Conservation (phyloP, 2,113 vertebrate genomes). For the Rhabdomys dilectus region DNA sequence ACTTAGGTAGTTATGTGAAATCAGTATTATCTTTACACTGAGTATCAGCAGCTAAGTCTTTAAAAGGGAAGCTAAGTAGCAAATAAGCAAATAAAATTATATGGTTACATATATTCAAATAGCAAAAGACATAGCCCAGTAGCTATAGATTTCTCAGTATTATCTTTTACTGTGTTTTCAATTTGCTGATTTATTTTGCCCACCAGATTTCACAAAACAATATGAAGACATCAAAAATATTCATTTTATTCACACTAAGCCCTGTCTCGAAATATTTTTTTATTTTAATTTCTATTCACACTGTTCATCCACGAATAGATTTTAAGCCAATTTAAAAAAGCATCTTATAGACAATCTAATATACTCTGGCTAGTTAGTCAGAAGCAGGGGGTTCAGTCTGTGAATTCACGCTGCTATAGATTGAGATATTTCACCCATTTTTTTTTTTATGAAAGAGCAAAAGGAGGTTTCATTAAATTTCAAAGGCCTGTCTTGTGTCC, state of each 20-base stretch:
- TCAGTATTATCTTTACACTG: constrained; percentile 18
- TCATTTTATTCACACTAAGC: not conserved
- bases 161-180: not conserved
- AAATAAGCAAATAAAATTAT: not conserved
- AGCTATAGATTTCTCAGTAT: not conserved
- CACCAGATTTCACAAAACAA: not conserved
- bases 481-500: constrained; percentile 64
- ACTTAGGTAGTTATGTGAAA: not conserved
- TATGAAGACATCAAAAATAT: not conserved
- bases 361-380: constrained; percentile 52
- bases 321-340: constrained; percentile 11
- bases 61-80: not conserved
- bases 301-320: constrained; percentile 1
- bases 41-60: not conserved
- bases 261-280: not conserved
- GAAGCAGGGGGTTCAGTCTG: constrained; percentile 6
- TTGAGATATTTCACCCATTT: constrained; percentile 40
- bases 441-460: constrained; percentile 51
- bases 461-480: constrained; percentile 71
- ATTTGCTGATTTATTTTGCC: not conserved
- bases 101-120: not conserved
- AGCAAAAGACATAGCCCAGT: not conserved
- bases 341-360: constrained; percentile 1
- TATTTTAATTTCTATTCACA: constrained; percentile 14
- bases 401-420: constrained; percentile 55